Base-by-base conservation (phyloP, 92 coral and sea anemone species). In the Metridium senile region DNA sequence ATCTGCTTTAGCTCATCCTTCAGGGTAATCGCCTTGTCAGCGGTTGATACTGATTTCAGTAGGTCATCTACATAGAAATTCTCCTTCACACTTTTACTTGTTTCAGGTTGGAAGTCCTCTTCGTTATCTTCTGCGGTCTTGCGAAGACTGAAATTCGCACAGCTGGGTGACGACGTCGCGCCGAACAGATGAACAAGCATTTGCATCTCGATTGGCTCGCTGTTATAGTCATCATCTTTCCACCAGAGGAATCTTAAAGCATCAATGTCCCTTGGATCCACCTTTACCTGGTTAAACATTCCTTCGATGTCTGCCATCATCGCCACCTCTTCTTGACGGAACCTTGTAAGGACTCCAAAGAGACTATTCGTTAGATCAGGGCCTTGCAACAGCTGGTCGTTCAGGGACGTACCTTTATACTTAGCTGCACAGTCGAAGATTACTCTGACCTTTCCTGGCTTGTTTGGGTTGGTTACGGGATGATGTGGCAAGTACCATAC, bases 181-280 rank as follows among this genome's bases (percentile, higher is more conserved):
- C 87, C 87, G 31, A 83, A 76, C 1, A 76, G n/a, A 67, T 82
- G 82, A 0, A 68, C 82, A 9, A 45, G 81, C 81, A 82, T 68
- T 62, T 82, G 81, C 39, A 74, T 53, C 21, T 76, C 78, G 0
- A 22, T 47, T 3, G 82, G 82, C 19, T 49, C 13, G 20, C 61
- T 49, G 22, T 66, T 34, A 9, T 39, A 20, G 27, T 30, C 61
- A 21, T 34, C 75, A 1, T 74, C 32, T n/a, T 27, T 29, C 72
- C 82, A 76, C 87, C 82, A 83, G 1, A 83, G 71, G 26, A 83
- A 83, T 34, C 72, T 26, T 20, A 83, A 32, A 6, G 59, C 33
- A 22, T 53, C 58, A 17, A 17, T 2, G 53, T 82, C 82, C 29
- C 22, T 68, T 26, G 33, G 74, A 28, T 67, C 16, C 33, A 68